A percentile compares a stretch with the other conserved stretches of the same genome.
These are phyloP conservation scores for Monarcha castaneiventris DNA, from an alignment of 2,113 vertebrate species.

Conservation along the genomic window DNA sequence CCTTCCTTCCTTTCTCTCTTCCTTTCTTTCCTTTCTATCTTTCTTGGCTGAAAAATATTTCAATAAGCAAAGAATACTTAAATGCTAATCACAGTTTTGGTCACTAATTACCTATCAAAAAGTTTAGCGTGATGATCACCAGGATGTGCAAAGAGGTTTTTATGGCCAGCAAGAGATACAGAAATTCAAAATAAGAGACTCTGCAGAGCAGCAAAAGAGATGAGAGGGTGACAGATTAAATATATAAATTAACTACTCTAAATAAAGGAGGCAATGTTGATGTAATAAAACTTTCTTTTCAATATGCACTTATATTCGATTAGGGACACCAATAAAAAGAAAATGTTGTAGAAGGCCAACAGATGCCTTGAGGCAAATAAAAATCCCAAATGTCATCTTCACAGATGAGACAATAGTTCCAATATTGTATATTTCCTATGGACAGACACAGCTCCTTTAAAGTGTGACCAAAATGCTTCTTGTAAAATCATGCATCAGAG, in stretches of 20 bases:
- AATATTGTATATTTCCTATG: neutral
- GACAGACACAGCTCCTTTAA: neutral
- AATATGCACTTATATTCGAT: constrained; percentile 1
- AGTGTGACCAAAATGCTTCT: neutral
- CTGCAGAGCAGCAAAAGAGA: neutral
- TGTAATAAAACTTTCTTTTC: constrained; percentile 12
- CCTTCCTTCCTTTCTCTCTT: neutral
- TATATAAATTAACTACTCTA: constrained; percentile 7
- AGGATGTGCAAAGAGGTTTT: neutral
- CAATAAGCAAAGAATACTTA: neutral
- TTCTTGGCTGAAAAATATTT: neutral
- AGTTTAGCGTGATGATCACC: neutral
- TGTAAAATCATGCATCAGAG: neutral
- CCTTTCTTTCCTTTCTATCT: neutral
- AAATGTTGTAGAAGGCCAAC: constrained; percentile 36
- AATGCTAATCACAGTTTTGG: neutral
- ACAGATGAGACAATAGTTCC: neutral
- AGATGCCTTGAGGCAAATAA: constrained; percentile 29
- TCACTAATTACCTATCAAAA: neutral
- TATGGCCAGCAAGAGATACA: neutral
- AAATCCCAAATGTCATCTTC: constrained; percentile 28
- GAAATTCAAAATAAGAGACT: neutral
- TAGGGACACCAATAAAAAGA: constrained; percentile 21
- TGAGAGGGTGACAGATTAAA: neutral
- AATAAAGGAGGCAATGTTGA: neutral